Evolutionary conservation across 2,113 vertebrate species (phyloP).

Genomic region (Rhea americana): DNA sequence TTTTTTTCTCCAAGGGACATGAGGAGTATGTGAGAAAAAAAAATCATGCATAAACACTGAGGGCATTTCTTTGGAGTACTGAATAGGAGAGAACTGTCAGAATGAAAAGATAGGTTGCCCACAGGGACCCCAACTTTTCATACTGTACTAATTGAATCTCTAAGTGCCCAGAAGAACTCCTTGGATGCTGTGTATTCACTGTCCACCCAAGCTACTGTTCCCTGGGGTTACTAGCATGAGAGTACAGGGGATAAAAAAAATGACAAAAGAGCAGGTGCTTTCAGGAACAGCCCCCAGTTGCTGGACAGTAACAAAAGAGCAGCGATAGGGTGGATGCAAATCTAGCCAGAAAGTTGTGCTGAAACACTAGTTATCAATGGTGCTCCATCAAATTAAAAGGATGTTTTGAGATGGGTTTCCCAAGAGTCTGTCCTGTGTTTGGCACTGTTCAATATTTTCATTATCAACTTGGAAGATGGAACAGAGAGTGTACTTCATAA

Average conservation of each 20-base stretch:
- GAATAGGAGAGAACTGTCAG: not conserved
- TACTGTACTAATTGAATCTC: not conserved
- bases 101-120: conserved; percentile 21
- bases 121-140: not conserved
- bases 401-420: not conserved
- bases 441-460: conserved; percentile 17
- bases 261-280: conserved; percentile 30
- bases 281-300: not conserved
- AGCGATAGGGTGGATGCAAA: conserved; percentile 17
- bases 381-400: conserved; percentile 12
- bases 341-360: conserved; percentile 25
- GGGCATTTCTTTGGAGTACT: not conserved
- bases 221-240: not conserved
- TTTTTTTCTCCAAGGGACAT: not conserved
- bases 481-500: not conserved
- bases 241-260: not conserved
- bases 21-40: not conserved
- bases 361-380: conserved; percentile 16
- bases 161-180: not conserved
- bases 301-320: conserved; percentile 18
- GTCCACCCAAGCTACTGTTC: not conserved
- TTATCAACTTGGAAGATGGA: not conserved
- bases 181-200: rapidly evolving
- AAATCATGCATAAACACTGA: not conserved
- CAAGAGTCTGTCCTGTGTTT: conserved; percentile 3